These are phyloP conservation scores for Procambarus clarkii DNA, from an alignment of 1,140 invertebrate species.

Conservation along the genomic window DNA sequence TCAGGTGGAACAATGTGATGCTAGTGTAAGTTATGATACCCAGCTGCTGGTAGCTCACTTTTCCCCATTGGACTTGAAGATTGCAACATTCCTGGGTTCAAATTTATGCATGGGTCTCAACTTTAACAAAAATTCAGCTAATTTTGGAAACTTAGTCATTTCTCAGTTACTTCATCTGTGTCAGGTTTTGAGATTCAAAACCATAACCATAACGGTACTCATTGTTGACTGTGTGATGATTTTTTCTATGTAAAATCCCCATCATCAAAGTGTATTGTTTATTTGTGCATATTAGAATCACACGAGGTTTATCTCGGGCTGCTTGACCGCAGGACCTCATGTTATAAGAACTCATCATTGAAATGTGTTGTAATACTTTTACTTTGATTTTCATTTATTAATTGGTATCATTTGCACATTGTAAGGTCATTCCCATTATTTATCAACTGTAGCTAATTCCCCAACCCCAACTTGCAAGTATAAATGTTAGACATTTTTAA, in stretches of 20 bases:
- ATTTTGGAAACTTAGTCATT: conserved; percentile 57
- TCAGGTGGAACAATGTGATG: conserved; percentile 70
- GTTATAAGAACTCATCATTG: conserved; percentile 17
- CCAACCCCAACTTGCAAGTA: conserved; percentile 58
- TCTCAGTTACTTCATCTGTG: conserved; percentile 41
- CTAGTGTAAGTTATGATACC: conserved; percentile 69
- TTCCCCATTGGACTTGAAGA: conserved; percentile 63
- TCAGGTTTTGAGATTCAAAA: conserved; percentile 57
- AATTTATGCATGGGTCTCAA: conserved; percentile 62
- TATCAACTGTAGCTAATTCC: conserved; percentile 56
- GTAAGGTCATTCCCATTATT: conserved; percentile 68
- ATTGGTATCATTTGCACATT: conserved; percentile 67
- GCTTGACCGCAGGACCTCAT: conserved; percentile 22
- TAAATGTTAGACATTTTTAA: conserved; percentile 62
- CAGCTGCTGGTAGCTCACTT: conserved; percentile 67
- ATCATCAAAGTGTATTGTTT: conserved; percentile 13
- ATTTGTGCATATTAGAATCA: conserved; percentile 50
- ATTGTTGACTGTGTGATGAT: conserved; percentile 48
- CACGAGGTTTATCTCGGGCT: conserved; percentile 21
- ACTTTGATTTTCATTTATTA: conserved; percentile 59
- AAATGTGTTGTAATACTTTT: conserved; percentile 52
- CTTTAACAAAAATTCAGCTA: conserved; percentile 42
- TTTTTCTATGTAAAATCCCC: conserved; percentile 14
- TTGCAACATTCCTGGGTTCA: conserved; percentile 65
- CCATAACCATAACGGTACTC: conserved; percentile 35